phyloP scores from a whole-genome alignment of 2,888 invertebrate species.

The Entomobrya proxima region DNA sequence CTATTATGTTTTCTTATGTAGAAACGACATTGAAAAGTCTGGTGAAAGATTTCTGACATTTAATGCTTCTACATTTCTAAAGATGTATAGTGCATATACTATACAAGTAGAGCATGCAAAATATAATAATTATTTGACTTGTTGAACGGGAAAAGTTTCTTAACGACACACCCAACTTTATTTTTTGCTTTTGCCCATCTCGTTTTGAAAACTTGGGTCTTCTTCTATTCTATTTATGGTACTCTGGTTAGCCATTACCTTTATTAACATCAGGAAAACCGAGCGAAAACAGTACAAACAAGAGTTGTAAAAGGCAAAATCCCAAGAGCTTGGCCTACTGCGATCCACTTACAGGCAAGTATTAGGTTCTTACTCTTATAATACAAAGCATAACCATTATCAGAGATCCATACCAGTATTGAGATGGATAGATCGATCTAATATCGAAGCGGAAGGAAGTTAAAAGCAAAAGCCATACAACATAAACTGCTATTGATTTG shows the following conservation, averaged over 20 bases:
- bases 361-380: too few species aligned
- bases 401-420: neutral
- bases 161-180: slow-evolving; percentile 17
- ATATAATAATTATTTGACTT: slow-evolving; percentile 44
- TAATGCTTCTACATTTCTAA: too few species aligned
- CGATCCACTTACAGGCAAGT: too few species aligned
- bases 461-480: neutral
- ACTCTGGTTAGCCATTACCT: slow-evolving; percentile 49
- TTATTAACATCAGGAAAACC: slow-evolving; percentile 20
- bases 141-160: slow-evolving; percentile 45
- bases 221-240: slow-evolving; percentile 2
- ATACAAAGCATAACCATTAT: too few species aligned
- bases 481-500: slow-evolving; percentile 18
- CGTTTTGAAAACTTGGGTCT: neutral
- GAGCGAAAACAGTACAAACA: neutral
- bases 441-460: slow-evolving; percentile 19
- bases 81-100: too few species aligned
- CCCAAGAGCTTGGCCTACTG: neutral
- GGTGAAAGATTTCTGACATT: too few species aligned
- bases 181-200: slow-evolving; percentile 14
- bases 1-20: too few species aligned
- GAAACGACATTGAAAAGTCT: too few species aligned
- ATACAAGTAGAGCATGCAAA: slow-evolving; percentile 4
- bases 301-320: neutral
- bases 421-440: neutral